Percentiles rank a stretch among this genome's conserved stretches.
phyloP scores from a whole-genome alignment of 2,888 invertebrate genomes.

The Lottia scabra region DNA sequence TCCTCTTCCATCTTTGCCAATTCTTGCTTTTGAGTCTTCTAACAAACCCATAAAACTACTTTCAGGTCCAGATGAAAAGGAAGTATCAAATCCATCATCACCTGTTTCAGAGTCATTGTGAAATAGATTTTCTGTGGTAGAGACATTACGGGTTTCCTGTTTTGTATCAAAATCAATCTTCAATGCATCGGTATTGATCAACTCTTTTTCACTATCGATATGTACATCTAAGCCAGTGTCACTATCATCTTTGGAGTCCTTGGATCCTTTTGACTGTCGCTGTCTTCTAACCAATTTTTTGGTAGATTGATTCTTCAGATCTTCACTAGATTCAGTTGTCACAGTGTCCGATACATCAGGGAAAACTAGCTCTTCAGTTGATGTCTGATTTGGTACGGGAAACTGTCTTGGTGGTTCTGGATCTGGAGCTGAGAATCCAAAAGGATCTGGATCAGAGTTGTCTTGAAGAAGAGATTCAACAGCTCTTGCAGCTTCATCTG shows the following conservation, averaged over 20 bases:
- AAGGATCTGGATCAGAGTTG: constrained; percentile 14
- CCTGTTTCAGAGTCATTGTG: not conserved
- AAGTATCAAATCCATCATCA: not conserved
- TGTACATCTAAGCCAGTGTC: not conserved
- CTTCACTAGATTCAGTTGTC: not conserved
- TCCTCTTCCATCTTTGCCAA: not conserved
- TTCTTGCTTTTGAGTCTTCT: not conserved
- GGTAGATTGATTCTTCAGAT: not conserved
- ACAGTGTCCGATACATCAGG: constrained; percentile 4
- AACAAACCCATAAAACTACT: too few species aligned
- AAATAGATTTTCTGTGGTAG: not conserved
- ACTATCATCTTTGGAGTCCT: constrained; percentile 17
- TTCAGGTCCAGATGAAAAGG: not conserved
- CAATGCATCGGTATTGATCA: not conserved
- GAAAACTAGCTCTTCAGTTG: not conserved
- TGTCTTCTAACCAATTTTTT: not conserved
- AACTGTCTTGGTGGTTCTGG: constrained; percentile 5
- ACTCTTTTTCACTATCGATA: not conserved
- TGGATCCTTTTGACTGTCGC: constrained; percentile 17
- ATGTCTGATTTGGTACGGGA: not conserved
- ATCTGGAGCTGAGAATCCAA: constrained; percentile 13
- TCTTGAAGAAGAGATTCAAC: constrained; percentile 35
- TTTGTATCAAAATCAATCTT: not conserved
- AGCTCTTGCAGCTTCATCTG: constrained; percentile 39
- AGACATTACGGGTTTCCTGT: not conserved